Base-by-base conservation (phyloP, 2,888 invertebrate genomes). In the Lasius fuliginosus region DNA sequence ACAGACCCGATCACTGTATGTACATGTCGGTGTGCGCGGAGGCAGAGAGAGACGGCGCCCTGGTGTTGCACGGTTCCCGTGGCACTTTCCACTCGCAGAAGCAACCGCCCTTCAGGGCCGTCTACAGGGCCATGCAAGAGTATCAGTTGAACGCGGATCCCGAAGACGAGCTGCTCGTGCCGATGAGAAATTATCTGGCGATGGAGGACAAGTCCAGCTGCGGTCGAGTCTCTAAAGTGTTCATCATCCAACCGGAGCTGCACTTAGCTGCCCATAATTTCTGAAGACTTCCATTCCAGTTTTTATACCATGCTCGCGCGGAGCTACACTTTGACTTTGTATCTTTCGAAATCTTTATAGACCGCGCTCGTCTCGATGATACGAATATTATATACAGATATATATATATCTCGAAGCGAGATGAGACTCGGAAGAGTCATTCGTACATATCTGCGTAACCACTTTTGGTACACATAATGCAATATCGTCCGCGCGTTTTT, bases 1-100 rank as follows among this genome's bases (percentile, higher is more conserved):
- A 98, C 95, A 97, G 99, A 71, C 97, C 99, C 1, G 99, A 99
- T 95, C 99, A 99, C 95, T 99, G 99, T 95, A 98, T 98, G 98
- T 99, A 99, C 93, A 98, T 97, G 95, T 98, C 97, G 93, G 97
- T 98, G 5, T 99, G 99, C 94, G 96, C 96, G 69, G 94, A 95
- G 6, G 98, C 97, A 0, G 96, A 97, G 85, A 94, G 95, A 75
- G 94, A 96, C 46, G 99, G 99, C 1, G 97, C 98, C n/a, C 96
- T 97, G 87, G 96, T 99, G 9, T 94, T 99, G 68, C 99, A 99
- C 94, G 99, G 99, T 56, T 98, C 98, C 91, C 96, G 99, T 75
- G 97, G 97, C 4, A 97, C 97, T 75, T 99, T 99, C 95, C 98
- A 98, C 94, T 97, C 97, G 0, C 96, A 97, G 88, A 98, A 98